Evolutionary conservation across 2,797 vertebrate species (phyloP).

Genomic region (Centropyge bicolor): DNA sequence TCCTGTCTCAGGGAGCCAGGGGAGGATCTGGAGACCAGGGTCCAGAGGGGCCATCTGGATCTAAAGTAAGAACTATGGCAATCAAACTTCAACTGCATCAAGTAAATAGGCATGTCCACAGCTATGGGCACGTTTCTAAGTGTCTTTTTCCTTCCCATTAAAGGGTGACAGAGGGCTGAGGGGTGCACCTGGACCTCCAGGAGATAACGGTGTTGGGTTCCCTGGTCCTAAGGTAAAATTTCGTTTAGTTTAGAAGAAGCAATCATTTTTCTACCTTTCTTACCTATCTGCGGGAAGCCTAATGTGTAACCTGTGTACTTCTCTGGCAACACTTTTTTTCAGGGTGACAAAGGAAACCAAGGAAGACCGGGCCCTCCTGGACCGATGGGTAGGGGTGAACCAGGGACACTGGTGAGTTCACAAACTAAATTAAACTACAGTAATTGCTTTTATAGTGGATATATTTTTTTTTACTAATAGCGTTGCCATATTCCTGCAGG

Average conservation of each 20-base stretch:
- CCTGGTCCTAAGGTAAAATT: constrained; percentile 82
- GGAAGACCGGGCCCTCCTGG: constrained; percentile 80
- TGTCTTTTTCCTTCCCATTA: neutral
- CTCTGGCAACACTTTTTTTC: constrained; percentile 8
- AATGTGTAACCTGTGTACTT: neutral
- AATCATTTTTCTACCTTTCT: neutral
- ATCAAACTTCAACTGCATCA: neutral
- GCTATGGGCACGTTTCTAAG: neutral
- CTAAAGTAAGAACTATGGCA: constrained; percentile 74
- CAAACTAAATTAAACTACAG: neutral
- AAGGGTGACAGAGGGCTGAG: constrained; percentile 89
- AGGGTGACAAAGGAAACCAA: constrained; percentile 85
- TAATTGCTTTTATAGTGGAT: neutral
- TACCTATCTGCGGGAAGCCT: neutral
- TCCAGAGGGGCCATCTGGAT: constrained; percentile 75
- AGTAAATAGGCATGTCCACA: neutral
- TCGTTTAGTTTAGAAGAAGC: neutral
- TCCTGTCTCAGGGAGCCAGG: constrained; percentile 70
- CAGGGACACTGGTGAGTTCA: constrained; percentile 78
- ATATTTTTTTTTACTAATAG: neutral
- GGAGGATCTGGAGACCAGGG: constrained; percentile 81
- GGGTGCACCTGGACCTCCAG: constrained; percentile 84
- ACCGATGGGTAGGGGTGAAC: constrained; percentile 78
- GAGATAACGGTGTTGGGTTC: constrained; percentile 82
- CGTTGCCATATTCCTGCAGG: neutral